Base-by-base conservation (phyloP, 2,113 vertebrate species). In the Plotosus lineatus region DNA sequence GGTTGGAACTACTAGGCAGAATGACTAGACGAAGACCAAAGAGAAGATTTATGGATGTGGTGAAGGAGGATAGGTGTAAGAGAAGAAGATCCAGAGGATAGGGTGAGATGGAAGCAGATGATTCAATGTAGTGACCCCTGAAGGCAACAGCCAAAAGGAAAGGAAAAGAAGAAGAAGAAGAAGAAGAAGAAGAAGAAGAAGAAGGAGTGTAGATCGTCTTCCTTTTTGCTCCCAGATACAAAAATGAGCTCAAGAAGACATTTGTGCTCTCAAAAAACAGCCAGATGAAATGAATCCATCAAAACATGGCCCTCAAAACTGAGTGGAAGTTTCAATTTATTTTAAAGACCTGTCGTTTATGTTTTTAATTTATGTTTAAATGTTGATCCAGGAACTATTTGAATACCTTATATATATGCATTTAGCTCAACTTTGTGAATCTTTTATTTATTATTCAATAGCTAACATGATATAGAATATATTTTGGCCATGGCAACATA, bases 101-200 rank as follows among this genome's bases (percentile, higher is more conserved):
- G n/a, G n/a, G n/a, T n/a, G n/a, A n/a, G n/a, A n/a, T n/a, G n/a
- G n/a, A n/a, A n/a, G n/a, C n/a, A n/a, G n/a, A n/a, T n/a, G n/a
- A n/a, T n/a, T n/a, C n/a, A n/a, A n/a, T n/a, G n/a, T n/a, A n/a
- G n/a, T n/a, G n/a, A n/a, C n/a, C n/a, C n/a, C n/a, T n/a, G n/a
- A n/a, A n/a, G n/a, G n/a, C n/a, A n/a, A n/a, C n/a, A n/a, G n/a
- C n/a, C n/a, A n/a, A n/a, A n/a, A n/a, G n/a, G n/a, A n/a, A n/a
- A n/a, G n/a, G n/a, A n/a, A n/a, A n/a, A n/a, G n/a, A n/a, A n/a
- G n/a, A n/a, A n/a, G n/a, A n/a, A n/a, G n/a, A n/a, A 51, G 21
- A 50, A 50, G n/a, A n/a, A n/a, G n/a, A 72, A 72, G 14, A 73
- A 51, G 46, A 73, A 51, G 21, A 50, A 50, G n/a, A n/a, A n/a